A percentile compares a stretch with the other conserved stretches of the same genome.
Evolutionary conservation across 2,888 invertebrate species (phyloP).

Genomic region (Xestia sexstrigata): DNA sequence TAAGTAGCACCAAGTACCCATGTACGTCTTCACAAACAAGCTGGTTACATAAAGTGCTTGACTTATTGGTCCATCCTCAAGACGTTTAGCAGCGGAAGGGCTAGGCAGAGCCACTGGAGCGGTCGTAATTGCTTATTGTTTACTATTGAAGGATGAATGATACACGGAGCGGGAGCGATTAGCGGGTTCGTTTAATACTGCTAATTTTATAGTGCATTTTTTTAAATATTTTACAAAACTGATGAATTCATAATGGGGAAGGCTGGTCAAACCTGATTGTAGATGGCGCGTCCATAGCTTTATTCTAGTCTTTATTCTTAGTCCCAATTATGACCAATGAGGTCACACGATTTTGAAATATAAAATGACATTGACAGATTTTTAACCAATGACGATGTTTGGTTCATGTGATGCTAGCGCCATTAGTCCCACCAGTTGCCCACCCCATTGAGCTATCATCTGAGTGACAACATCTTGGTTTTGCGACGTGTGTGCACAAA

Average conservation of each 20-base stretch:
- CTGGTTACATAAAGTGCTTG: conserved; percentile 52
- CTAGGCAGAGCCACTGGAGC: conserved; percentile 76
- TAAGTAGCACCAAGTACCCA: conserved; percentile 25
- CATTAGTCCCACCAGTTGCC: too few relatives aligned
- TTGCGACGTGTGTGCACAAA: not conserved
- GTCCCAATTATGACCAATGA: too few relatives aligned
- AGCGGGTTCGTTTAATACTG: conserved; percentile 14
- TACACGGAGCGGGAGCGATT: conserved; percentile 59
- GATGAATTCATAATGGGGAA: too few relatives aligned
- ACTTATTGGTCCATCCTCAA: conserved; percentile 59
- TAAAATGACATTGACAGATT: too few relatives aligned
- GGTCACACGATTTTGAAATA: too few relatives aligned
- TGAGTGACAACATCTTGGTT: not conserved
- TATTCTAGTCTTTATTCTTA: too few relatives aligned
- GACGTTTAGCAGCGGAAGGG: conserved; percentile 78
- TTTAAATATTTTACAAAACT: not conserved
- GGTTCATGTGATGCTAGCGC: too few relatives aligned
- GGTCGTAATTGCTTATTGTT: conserved; percentile 85
- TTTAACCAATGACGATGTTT: too few relatives aligned
- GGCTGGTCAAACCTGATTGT: too few relatives aligned
- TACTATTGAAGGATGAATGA: conserved; percentile 41
- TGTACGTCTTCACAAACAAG: conserved; percentile 23
- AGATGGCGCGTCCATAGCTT: too few relatives aligned
- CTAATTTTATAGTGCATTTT: not conserved
- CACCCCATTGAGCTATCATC: not conserved